phyloP scores from a whole-genome alignment of 2,113 vertebrate species.

The Tetrao urogallus region DNA sequence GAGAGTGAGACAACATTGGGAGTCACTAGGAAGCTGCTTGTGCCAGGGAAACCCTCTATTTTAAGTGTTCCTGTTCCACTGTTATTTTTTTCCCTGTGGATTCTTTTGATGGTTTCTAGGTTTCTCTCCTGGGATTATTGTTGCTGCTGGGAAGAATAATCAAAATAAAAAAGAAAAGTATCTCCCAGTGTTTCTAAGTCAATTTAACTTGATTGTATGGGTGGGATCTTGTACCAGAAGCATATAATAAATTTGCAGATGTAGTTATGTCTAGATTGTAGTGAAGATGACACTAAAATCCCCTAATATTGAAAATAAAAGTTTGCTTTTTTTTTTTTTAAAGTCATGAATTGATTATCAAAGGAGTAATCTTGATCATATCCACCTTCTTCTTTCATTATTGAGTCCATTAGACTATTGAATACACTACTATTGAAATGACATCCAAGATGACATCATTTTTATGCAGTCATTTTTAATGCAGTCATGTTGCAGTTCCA shows the following conservation, averaged over 20 bases:
- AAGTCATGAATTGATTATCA: background rate
- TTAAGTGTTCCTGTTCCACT: constrained; percentile 28
- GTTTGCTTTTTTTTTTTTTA: rapidly evolving
- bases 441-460: background rate
- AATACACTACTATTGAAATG: background rate
- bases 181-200: background rate
- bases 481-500: background rate
- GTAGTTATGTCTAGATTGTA: background rate
- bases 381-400: background rate
- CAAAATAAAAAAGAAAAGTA: background rate
- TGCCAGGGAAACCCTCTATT: constrained; percentile 60
- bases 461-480: background rate
- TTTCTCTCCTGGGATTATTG: constrained; percentile 22
- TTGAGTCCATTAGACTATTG: background rate
- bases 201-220: background rate
- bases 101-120: constrained; percentile 58
- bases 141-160: background rate
- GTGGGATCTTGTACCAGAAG: background rate
- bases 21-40: constrained; percentile 33
- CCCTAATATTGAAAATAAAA: background rate
- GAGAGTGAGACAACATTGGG: constrained; percentile 7
- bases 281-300: background rate
- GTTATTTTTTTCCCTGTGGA: constrained; percentile 37
- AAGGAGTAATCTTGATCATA: background rate
- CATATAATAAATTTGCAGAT: background rate